Conservation (phyloP, 2,797 vertebrate species). For the Lerista edwardsae region DNA sequence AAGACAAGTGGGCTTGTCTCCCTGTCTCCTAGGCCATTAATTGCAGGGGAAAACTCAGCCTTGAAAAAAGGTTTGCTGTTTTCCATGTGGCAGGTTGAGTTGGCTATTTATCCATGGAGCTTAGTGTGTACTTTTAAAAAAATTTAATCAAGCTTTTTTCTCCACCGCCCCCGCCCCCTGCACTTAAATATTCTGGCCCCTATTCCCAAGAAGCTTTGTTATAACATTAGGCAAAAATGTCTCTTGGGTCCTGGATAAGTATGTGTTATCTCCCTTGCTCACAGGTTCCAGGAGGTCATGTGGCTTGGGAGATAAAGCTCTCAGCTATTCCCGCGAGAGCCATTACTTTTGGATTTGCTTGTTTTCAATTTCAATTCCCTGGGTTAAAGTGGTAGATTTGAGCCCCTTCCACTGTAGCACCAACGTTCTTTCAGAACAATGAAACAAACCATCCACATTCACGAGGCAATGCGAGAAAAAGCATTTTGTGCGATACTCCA, state of each 20-base stretch:
- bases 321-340: slow-evolving; percentile 54
- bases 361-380: slow-evolving; percentile 51
- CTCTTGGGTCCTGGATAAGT: slow-evolving; percentile 45
- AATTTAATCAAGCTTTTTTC: slow-evolving; percentile 47
- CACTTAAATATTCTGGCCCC: slow-evolving; percentile 21
- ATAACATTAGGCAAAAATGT: slow-evolving; percentile 61
- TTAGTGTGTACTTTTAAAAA: slow-evolving; percentile 16
- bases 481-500: not conserved
- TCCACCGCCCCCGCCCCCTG: too few relatives aligned
- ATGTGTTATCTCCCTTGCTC: slow-evolving; percentile 70
- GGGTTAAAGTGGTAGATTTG: slow-evolving; percentile 41
- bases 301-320: slow-evolving; percentile 72
- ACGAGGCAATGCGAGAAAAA: not conserved
- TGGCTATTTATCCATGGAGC: not conserved
- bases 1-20: not conserved
- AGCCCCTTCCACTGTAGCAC: slow-evolving; percentile 35
- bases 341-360: slow-evolving; percentile 34
- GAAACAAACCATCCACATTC: not conserved
- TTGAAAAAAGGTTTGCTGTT: not conserved
- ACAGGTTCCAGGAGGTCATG: slow-evolving; percentile 66
- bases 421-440: slow-evolving; percentile 37
- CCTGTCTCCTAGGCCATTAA: not conserved
- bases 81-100: not conserved
- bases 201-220: slow-evolving; percentile 66
- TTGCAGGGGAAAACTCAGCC: not conserved